Percentiles rank a stretch among this genome's conserved stretches.
These are phyloP conservation scores for Mus pahari DNA, from an alignment of 2,113 vertebrate genomes.

Conservation along the genomic window DNA sequence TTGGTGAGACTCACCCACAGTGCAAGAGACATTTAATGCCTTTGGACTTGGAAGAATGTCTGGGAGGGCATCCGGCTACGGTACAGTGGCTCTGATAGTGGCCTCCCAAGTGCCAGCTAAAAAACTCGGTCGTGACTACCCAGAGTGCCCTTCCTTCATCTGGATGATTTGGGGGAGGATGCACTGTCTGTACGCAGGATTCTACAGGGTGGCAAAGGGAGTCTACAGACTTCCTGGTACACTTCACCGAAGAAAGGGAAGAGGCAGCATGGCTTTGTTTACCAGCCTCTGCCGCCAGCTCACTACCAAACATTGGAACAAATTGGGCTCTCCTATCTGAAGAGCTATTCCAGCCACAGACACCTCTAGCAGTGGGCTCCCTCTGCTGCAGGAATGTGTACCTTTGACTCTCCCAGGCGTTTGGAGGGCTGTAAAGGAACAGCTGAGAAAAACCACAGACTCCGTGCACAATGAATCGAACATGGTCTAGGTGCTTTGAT, in stretches of 20 bases:
- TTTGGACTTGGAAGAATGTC: constrained; percentile 28
- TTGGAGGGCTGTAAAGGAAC: constrained; percentile 83
- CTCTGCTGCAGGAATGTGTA: constrained; percentile 84
- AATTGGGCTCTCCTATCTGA: constrained; percentile 67
- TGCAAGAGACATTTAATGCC: constrained; percentile 12
- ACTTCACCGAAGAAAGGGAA: constrained; percentile 5
- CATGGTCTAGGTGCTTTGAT: constrained; percentile 72
- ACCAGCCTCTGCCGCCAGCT: background rate
- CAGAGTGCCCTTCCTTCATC: background rate
- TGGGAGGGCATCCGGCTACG: background rate
- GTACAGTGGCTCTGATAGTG: background rate
- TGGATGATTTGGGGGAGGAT: background rate
- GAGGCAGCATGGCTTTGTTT: constrained; percentile 1
- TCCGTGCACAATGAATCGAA: constrained; percentile 80
- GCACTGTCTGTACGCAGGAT: background rate
- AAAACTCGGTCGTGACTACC: background rate
- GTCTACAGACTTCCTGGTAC: constrained; percentile 12
- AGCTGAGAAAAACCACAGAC: constrained; percentile 78
- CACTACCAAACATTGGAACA: constrained; percentile 25
- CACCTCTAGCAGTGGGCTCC: constrained; percentile 68
- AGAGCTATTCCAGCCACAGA: constrained; percentile 58
- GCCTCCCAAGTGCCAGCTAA: background rate
- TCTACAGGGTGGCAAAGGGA: background rate
- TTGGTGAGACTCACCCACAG: constrained; percentile 56
- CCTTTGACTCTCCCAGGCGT: constrained; percentile 84